These are phyloP conservation scores for Sialia sialis DNA, from an alignment of 2,113 vertebrate species.

Conservation along the genomic window DNA sequence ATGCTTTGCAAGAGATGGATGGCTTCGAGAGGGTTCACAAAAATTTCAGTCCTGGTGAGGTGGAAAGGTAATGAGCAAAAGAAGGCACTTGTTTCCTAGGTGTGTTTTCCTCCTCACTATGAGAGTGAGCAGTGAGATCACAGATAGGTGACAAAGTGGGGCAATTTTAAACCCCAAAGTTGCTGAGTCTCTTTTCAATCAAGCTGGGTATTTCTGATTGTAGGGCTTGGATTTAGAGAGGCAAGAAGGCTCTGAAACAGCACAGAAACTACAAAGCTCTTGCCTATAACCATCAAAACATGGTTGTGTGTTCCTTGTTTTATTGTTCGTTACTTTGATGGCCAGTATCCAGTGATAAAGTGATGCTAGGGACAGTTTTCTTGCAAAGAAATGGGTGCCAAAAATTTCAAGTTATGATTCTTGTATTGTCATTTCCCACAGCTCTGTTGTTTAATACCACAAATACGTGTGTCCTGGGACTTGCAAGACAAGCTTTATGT, in stretches of 20 bases:
- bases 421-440: not conserved
- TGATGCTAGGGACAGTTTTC: not conserved
- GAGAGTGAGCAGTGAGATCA: not conserved
- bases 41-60: not conserved
- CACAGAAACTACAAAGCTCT: not conserved
- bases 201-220: not conserved
- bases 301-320: not conserved
- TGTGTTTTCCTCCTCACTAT: not conserved
- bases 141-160: not conserved
- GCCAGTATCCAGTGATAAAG: not conserved
- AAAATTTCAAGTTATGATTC: not conserved
- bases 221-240: not conserved
- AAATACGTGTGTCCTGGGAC: not conserved
- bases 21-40: not conserved
- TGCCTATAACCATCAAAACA: not conserved
- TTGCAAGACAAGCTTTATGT: not conserved
- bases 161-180: not conserved
- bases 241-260: not conserved
- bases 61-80: slow-evolving; percentile 47
- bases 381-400: not conserved
- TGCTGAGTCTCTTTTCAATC: not conserved
- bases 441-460: not conserved
- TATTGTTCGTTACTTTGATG: not conserved
- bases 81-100: not conserved
- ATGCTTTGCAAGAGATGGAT: not conserved